Base-by-base conservation (phyloP, 2,888 invertebrate species). In the Coleophora flavipennella region DNA sequence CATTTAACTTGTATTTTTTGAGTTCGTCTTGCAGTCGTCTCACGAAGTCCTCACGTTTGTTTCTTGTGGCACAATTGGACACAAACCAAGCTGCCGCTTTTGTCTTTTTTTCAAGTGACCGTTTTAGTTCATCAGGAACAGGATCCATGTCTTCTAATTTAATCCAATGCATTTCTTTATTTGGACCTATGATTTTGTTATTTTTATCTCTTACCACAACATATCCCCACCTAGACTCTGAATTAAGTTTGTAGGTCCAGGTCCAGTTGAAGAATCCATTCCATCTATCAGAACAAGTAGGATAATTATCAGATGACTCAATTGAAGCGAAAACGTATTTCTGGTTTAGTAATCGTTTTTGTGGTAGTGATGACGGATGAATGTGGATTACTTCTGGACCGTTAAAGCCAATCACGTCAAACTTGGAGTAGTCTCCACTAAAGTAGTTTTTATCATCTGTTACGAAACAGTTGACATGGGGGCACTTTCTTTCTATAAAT, bases 191-290 rank as follows among this genome's bases (percentile, higher is more conserved):
- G 2, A 57, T 42, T 3, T 39, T 43, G 8, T 58, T 53, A 8
- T 56, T 42, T 31, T 39, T 47, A 41, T 75, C 57, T 42, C 55
- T 58, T 6, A 74, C 52, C 1, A 48, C 44, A 4, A 76, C 41
- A 39, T 74, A 76, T 2, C 65, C 61, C 57, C 61, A 66, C 3
- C 50, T 49, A 1, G 69, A 52, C 42, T 78, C 72, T 1, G 76
- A 76, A 43, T 69, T 58, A 8, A 76, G 45, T 44, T 43, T 63
- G 39, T 62, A 78, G 0, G 75, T 75, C 64, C 69, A 69, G 0
- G 76, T 75, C 75, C 76, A 76, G 39, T 78, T 77, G 36, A 75
- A 77, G 41, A 55, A 71, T 2, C 48, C 46, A 31, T 80, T 55
- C 2, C 64, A 64, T 10, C 35, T 41, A 3, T 48, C 32, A 6